Evolutionary conservation across 2,797 vertebrate species (phyloP).

Genomic region (Chelonia mydas): DNA sequence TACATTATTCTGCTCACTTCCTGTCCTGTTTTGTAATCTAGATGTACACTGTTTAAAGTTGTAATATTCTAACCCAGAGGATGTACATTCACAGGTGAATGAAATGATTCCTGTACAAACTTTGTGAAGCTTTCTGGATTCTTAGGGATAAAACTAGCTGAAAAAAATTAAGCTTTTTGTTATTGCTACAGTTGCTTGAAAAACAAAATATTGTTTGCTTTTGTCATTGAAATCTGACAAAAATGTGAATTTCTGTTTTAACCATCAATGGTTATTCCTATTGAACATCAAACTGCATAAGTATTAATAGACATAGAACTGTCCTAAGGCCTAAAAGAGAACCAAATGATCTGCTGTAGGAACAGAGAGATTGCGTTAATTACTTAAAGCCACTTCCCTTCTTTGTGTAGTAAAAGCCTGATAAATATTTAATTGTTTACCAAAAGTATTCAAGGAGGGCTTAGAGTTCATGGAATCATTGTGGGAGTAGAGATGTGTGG

Average conservation of each 20-base stretch:
- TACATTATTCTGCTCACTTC: not conserved
- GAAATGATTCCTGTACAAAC: not conserved
- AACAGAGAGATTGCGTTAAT: not conserved
- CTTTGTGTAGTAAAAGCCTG: not conserved
- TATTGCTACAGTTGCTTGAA: not conserved
- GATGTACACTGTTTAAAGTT: not conserved
- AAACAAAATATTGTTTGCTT: not conserved
- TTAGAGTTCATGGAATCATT: not conserved
- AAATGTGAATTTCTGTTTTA: not conserved
- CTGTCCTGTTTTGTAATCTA: not conserved
- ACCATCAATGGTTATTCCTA: not conserved
- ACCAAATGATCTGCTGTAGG: not conserved
- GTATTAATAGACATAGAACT: not conserved
- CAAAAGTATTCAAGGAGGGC: conserved; percentile 31
- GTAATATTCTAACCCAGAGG: not conserved
- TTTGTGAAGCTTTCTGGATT: not conserved
- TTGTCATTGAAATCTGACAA: not conserved
- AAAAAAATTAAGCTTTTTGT: not conserved
- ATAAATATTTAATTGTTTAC: conserved; percentile 69
- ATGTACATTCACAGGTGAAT: not conserved
- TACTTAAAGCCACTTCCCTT: conserved; percentile 47
- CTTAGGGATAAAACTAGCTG: not conserved
- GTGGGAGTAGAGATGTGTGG: not conserved
- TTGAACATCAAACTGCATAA: not conserved
- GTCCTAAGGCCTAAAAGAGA: not conserved